Conservation (phyloP, 2,797 vertebrate genomes). For the Buphagus erythrorhynchus region DNA sequence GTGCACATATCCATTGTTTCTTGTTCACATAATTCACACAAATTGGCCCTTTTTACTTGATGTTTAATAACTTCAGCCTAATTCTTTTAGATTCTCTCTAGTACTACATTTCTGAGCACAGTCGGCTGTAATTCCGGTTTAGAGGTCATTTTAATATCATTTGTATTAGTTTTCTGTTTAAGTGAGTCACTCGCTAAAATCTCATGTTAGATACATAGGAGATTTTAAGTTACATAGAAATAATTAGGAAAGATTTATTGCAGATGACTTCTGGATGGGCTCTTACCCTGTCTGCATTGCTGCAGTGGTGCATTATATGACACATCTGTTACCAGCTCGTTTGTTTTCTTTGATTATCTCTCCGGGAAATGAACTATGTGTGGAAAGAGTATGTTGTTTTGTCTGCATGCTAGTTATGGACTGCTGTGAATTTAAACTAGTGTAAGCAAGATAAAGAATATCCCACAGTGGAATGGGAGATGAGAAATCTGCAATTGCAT, state of each 20-base stretch:
- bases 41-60: constrained; percentile 23
- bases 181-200: background rate
- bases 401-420: constrained; percentile 6
- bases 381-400: constrained; percentile 47
- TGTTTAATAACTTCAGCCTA: background rate
- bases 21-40: constrained; percentile 32
- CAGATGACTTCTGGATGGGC: background rate
- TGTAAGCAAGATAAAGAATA: background rate
- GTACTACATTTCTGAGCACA: background rate
- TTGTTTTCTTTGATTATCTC: constrained; percentile 44
- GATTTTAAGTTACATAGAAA: constrained; percentile 4
- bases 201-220: background rate
- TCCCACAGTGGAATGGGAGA: background rate
- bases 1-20: constrained; percentile 27
- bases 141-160: background rate
- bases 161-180: background rate
- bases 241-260: constrained; percentile 27
- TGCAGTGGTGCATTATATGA: background rate
- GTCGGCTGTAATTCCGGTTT: background rate
- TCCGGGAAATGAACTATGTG: constrained; percentile 28
- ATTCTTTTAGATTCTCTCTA: background rate
- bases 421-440: background rate
- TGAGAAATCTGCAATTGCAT: background rate
- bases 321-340: constrained; percentile 29
- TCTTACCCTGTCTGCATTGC: background rate